These are phyloP conservation scores for Orientallactaga sibirica DNA, from an alignment of 2,797 vertebrate species.

Conservation along the genomic window DNA sequence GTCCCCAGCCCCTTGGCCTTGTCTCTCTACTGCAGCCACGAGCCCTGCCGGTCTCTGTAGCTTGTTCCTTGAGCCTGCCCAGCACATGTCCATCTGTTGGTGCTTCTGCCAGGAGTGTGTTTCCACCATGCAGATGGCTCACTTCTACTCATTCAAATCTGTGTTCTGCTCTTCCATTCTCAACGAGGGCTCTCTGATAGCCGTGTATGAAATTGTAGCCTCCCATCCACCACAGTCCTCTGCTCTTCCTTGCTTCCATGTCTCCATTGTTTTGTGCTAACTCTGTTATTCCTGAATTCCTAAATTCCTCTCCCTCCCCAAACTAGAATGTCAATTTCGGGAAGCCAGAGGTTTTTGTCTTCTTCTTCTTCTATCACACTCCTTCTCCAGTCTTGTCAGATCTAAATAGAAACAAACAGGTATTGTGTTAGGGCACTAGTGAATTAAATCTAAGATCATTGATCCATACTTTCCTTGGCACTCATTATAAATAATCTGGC, in stretches of 20 bases:
- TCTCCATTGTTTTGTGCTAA: background rate
- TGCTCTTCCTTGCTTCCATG: background rate
- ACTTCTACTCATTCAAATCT: background rate
- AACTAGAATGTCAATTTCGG: constrained; percentile 22
- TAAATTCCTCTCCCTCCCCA: background rate
- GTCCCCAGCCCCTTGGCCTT: background rate
- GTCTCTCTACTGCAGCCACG: background rate
- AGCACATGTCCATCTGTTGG: background rate
- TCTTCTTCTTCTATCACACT: background rate
- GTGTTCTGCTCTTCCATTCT: background rate
- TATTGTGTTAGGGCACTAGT: constrained; percentile 42
- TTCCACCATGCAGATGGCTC: background rate
- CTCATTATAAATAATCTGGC: constrained; percentile 13
- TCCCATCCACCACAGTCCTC: too few species aligned
- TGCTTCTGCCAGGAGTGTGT: background rate
- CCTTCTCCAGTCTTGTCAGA: constrained; percentile 54
- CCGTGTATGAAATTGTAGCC: background rate
- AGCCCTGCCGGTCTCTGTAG: background rate
- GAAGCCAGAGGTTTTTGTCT: background rate
- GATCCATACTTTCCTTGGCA: background rate
- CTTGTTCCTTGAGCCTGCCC: background rate
- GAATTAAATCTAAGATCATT: constrained; percentile 12
- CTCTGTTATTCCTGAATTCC: background rate
- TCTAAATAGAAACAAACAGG: constrained; percentile 24
- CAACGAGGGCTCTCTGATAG: background rate